Evolutionary conservation across 1,140 invertebrate species (phyloP).

Genomic region (Drosophila guanche): DNA sequence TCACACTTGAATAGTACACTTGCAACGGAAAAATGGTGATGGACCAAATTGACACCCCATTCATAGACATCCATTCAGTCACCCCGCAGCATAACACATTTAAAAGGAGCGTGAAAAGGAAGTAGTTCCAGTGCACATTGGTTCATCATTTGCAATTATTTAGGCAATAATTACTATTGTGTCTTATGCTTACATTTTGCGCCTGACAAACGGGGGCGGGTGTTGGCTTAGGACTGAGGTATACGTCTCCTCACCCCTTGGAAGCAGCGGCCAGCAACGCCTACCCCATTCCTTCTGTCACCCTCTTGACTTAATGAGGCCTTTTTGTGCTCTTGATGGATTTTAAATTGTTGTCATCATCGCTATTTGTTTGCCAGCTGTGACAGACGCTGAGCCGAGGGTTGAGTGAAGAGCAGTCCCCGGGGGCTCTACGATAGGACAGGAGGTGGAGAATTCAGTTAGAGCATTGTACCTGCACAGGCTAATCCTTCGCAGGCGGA

Average conservation of each 20-base stretch:
- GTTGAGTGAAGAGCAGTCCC: conserved; percentile 7
- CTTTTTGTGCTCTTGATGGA: conserved; percentile 82
- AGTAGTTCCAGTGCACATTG: conserved; percentile 11
- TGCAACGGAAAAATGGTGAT: too few relatives aligned
- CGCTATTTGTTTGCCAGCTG: conserved; percentile 59
- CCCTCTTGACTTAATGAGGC: conserved; percentile 83
- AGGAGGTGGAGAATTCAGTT: too few relatives aligned
- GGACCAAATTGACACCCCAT: too few relatives aligned
- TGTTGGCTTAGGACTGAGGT: not conserved
- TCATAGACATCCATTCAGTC: too few relatives aligned
- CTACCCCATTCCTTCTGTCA: conserved; percentile 59
- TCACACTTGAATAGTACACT: too few relatives aligned
- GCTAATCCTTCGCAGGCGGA: conserved; percentile 42
- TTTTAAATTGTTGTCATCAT: conserved; percentile 83
- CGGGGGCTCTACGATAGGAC: too few relatives aligned
- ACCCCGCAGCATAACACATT: too few relatives aligned
- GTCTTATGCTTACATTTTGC: conserved; percentile 83
- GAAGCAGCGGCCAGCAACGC: conserved; percentile 4
- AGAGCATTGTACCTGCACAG: conserved; percentile 14
- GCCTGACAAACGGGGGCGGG: conserved; percentile 2
- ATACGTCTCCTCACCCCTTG: not conserved
- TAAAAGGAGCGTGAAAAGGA: not conserved
- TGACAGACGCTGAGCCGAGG: conserved; percentile 1
- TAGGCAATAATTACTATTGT: conserved; percentile 84
- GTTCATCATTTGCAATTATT: conserved; percentile 83